Evolutionary conservation across 1,140 invertebrate species (phyloP), one percentile per base, ranked within the genome.

Genomic region (Dufourea novaeangliae): DNA sequence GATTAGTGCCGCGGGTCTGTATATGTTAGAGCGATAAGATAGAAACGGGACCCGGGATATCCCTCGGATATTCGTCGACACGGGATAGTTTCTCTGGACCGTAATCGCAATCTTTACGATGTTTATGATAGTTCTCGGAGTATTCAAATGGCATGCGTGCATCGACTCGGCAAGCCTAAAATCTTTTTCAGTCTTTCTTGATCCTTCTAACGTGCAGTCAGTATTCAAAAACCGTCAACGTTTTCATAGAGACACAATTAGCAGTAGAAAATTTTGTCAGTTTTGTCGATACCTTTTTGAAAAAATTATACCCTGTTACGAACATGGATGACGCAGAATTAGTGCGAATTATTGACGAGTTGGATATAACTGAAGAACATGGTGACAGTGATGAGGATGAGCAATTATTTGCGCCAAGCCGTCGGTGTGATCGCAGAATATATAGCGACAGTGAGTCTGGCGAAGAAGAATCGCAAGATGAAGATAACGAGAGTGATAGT

Each of bases 181-280:
- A 69, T 69, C 66, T 69, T 57, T 56, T 39, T 69, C 66, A 69
- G 52, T 69, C 52, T 69, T 69, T 69, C 52, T 69, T 69, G 52
- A 69, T 54, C 52, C 46, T 32, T 67, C 64, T 46, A 66, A 66
- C 63, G 63, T 66, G 63, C 41, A 66, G 63, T 66, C 63, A 66
- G 41, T 66, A 46, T 66, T 66, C 63, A 50, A 66, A 61, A 66
- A 32, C 27, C 63, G 44, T 66, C 44, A 52, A 67, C 27, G 64
- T 52, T 52, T 52, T 52, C 64, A 52, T 67, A 52, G 64, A 67
- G 29, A 67, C 46, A 67, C 64, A 67, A 67, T 67, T 52, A 61
- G 63, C 63, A 66, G 63, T 29, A 66, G 41, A 46, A 66, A 66
- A 50, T 66, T 50, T 66, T 46, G 39, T 57, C 56, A 57, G 56